Conservation (phyloP, 2,797 vertebrate genomes). For the Epinephelus coioides region DNA sequence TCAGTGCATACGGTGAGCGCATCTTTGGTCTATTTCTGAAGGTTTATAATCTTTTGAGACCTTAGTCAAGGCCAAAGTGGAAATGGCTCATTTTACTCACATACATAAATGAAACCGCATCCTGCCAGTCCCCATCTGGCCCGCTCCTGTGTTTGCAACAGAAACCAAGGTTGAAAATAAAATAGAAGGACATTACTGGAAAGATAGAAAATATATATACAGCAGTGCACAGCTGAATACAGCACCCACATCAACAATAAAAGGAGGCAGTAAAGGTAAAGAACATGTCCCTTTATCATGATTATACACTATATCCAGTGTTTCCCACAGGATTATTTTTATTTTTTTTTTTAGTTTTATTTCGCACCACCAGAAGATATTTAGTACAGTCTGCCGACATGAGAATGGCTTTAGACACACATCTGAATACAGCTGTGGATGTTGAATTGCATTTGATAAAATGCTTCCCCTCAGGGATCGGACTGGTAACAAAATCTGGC, state of each 20-base stretch:
- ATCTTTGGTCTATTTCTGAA: conserved; percentile 73
- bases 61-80: conserved; percentile 78
- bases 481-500: too few species aligned
- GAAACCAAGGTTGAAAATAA: conserved; percentile 79
- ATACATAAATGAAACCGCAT: conserved; percentile 78
- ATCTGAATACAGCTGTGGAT: too few species aligned
- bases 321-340: too few species aligned
- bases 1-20: conserved; percentile 65
- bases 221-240: neutral
- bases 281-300: neutral
- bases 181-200: conserved; percentile 65
- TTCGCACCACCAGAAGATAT: too few species aligned
- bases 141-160: conserved; percentile 57
- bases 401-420: too few species aligned
- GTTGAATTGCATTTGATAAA: too few species aligned
- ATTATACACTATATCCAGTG: neutral
- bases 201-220: conserved; percentile 32
- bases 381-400: too few species aligned
- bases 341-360: too few species aligned
- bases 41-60: conserved; percentile 78
- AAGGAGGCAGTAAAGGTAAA: neutral
- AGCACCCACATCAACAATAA: neutral
- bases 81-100: conserved; percentile 74
- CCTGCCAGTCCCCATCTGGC: conserved; percentile 77
- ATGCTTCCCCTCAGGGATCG: too few species aligned